These are phyloP conservation scores for Pantherophis alleghaniensis DNA, from an alignment of 2,797 vertebrate species.

Conservation along the genomic window DNA sequence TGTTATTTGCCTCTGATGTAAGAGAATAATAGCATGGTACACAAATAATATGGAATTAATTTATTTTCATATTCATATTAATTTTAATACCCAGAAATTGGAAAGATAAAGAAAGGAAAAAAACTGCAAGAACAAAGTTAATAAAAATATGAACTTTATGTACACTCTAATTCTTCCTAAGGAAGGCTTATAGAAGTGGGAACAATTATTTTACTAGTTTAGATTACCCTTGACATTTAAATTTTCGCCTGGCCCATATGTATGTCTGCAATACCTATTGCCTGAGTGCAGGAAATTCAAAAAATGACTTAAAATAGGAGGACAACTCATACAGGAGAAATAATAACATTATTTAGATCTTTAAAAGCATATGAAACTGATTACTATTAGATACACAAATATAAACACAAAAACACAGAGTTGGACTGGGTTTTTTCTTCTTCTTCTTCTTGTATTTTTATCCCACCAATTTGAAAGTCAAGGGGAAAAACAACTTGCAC, in stretches of 20 bases:
- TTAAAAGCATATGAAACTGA: not conserved
- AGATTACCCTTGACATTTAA: constrained; percentile 63
- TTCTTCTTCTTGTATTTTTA: no score
- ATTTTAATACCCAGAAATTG: constrained; percentile 56
- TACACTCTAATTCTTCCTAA: constrained; percentile 43
- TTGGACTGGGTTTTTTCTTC: not conserved
- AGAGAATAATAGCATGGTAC: constrained; percentile 61
- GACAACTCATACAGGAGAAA: not conserved
- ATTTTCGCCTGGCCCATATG: constrained; percentile 62
- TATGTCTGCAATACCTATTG: constrained; percentile 32
- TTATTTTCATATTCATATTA: constrained; percentile 47
- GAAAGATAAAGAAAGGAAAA: constrained; percentile 35
- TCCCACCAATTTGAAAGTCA: not conserved
- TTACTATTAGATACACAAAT: not conserved
- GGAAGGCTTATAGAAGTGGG: not conserved
- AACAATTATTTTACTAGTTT: constrained; percentile 59
- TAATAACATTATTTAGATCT: not conserved
- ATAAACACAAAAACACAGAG: not conserved
- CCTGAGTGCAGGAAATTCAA: not conserved
- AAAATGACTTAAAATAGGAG: not conserved
- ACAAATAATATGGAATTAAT: constrained; percentile 65
- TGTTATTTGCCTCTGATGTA: constrained; percentile 63
- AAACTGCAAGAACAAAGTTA: constrained; percentile 53
- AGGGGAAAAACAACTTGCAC: not conserved
- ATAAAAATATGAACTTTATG: constrained; percentile 42